Evolutionary conservation across 2,797 vertebrate genomes (phyloP).

Genomic region (Brachymystax lenok): DNA sequence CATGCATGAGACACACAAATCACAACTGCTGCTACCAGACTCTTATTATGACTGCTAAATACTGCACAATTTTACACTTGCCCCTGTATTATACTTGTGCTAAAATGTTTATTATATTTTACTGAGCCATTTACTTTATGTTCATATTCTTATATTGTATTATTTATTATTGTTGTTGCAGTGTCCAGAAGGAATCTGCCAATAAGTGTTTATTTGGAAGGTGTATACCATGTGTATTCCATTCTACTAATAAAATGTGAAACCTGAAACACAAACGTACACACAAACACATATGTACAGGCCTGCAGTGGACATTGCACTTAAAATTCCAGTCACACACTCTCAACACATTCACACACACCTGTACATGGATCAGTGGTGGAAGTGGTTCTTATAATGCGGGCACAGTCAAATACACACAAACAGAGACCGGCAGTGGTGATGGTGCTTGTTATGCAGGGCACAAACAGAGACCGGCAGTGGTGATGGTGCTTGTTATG

Average conservation of each 20-base stretch:
- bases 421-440: slow-evolving; percentile 1
- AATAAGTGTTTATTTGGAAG: too few species aligned
- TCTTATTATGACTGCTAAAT: not conserved
- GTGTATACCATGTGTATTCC: too few species aligned
- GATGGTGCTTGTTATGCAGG: not conserved
- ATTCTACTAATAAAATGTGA: too few species aligned
- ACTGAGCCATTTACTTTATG: too few species aligned
- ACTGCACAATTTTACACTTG: too few species aligned
- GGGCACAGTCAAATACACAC: slow-evolving; percentile 26
- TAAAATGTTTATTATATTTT: too few species aligned
- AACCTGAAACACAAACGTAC: slow-evolving; percentile 20
- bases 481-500: not conserved
- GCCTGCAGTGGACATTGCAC: slow-evolving; percentile 59
- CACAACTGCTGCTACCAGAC: too few species aligned
- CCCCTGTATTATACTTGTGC: too few species aligned
- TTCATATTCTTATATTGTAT: too few species aligned
- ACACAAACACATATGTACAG: slow-evolving; percentile 22
- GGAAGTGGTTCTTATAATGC: slow-evolving; percentile 48
- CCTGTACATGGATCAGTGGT: slow-evolving; percentile 63
- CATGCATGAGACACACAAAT: not conserved
- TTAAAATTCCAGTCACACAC: slow-evolving; percentile 71
- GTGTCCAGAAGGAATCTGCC: too few species aligned
- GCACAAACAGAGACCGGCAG: not conserved
- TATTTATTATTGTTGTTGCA: too few species aligned
- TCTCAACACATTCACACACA: slow-evolving; percentile 66